Base-by-base conservation (phyloP, 2,797 vertebrate species). In the Acipenser transmontanus region DNA sequence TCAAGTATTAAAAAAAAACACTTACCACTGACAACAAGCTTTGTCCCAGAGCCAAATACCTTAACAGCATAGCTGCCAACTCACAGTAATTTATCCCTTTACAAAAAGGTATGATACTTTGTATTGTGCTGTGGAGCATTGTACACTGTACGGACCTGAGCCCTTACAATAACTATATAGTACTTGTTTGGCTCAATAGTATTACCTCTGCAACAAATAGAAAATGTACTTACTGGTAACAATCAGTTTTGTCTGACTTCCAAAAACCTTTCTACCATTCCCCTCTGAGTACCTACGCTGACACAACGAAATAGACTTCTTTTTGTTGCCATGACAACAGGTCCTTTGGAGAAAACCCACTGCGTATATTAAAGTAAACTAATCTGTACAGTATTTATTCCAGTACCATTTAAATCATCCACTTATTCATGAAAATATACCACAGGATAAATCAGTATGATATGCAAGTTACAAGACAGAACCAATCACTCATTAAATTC, bases 221-320 rank as follows among this genome's bases (percentile, higher is more conserved):
- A 52, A 57, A 57, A 57, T 11, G 14, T 12, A 56, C 64, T 65
- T 65, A 65, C 64, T 52, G 47, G 51, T 65, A 52, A 65, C 64
- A 50, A 65, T 56, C 6, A 65, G 52, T 65, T 47, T 65, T 7
- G 64, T 65, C 47, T 52, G 51, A 47, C 51, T n/a, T 7, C 64
- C 64, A 65, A 65, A 65, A 11, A 7, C 51, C 57, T 65, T 65
- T 56, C 56, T 12, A 9, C 0, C 1, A n/a, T 50, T 12, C 10
- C 62, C 62, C 14, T 13, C 14, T 11, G 20, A 13, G 11, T 12
- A 34, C 34, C 4, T 4, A 34, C 34, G 4, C 34, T 17, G 17
- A 17, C 17, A 17, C 17, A 17, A 17, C 17, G 17, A 17, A 17
- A 17, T 17, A 17, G 17, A 17, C 17, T 17, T 17, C 17, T 17